Percentiles rank a stretch among this genome's conserved stretches.
phyloP scores from a whole-genome alignment of 2,113 vertebrate genomes.

The Chascanopsetta lugubris region DNA sequence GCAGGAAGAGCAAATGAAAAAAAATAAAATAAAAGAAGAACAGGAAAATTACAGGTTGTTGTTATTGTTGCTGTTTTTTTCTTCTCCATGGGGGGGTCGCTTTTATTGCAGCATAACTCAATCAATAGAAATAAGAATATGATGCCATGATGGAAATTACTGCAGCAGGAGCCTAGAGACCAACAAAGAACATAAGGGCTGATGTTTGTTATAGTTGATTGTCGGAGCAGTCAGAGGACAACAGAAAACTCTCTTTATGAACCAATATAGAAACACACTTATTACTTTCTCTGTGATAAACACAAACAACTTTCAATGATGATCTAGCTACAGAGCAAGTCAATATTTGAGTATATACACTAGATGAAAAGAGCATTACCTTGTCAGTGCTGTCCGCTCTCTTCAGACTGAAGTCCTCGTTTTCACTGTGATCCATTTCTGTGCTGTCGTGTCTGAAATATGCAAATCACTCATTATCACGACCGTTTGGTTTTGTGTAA shows the following conservation, averaged over 20 bases:
- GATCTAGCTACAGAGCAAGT: not conserved
- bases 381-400: constrained; percentile 74
- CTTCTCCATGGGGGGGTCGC: too few relatives aligned
- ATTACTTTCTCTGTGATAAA: not conserved
- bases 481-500: too few relatives aligned
- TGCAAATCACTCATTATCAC: not conserved
- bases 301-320: not conserved
- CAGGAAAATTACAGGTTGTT: not conserved
- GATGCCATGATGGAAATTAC: too few relatives aligned
- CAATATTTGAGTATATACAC: not conserved
- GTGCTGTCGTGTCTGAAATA: constrained; percentile 86
- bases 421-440: constrained; percentile 97
- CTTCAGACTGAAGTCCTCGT: constrained; percentile 91
- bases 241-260: not conserved
- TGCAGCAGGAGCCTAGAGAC: not conserved
- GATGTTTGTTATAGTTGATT: not conserved
- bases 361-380: constrained; percentile 53
- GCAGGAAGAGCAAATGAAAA: not conserved
- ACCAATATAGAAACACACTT: not conserved
- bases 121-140: too few relatives aligned
- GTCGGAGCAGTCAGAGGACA: not conserved
- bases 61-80: too few relatives aligned
- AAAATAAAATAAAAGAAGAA: too few relatives aligned
- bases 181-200: not conserved
- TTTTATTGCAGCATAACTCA: too few relatives aligned